A percentile compares a stretch with the other conserved stretches of the same genome.
Conservation (phyloP, 2,888 invertebrate species). For the Suillia variegata region DNA sequence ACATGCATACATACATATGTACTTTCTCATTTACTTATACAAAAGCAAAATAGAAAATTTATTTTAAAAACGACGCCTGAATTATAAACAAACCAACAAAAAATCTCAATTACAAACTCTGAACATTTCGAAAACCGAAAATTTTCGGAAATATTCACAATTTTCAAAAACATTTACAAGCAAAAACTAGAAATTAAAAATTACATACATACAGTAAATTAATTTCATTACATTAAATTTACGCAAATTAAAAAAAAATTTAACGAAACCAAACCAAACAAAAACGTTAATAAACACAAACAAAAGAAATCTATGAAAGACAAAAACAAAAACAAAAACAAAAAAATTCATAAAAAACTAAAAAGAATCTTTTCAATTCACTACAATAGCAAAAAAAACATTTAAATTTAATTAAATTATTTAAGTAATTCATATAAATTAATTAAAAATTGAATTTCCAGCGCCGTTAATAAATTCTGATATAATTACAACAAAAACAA, state of each 20-base stretch:
- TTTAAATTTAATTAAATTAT: neutral
- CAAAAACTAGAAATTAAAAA: neutral
- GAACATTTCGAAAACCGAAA: neutral
- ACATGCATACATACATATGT: too few species aligned
- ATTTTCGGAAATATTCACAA: neutral
- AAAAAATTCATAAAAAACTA: neutral
- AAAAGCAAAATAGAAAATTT: too few species aligned
- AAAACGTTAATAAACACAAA: neutral
- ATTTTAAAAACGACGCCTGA: too few species aligned
- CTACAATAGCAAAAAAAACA: neutral
- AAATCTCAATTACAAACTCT: neutral
- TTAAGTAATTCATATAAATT: constrained; percentile 3
- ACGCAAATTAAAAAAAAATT: neutral
- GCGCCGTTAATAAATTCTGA: constrained; percentile 2
- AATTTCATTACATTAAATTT: neutral
- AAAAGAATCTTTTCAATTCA: neutral
- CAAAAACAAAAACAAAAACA: neutral
- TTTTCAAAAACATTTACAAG: neutral
- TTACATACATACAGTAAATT: neutral
- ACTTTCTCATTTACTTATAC: too few species aligned
- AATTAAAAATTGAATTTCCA: neutral
- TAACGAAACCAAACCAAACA: neutral
- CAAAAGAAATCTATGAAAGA: neutral
- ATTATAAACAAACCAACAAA: too few species aligned
- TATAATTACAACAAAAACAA: neutral